Conservation (phyloP, 2,113 vertebrate genomes). For the Mustelus asterias region DNA sequence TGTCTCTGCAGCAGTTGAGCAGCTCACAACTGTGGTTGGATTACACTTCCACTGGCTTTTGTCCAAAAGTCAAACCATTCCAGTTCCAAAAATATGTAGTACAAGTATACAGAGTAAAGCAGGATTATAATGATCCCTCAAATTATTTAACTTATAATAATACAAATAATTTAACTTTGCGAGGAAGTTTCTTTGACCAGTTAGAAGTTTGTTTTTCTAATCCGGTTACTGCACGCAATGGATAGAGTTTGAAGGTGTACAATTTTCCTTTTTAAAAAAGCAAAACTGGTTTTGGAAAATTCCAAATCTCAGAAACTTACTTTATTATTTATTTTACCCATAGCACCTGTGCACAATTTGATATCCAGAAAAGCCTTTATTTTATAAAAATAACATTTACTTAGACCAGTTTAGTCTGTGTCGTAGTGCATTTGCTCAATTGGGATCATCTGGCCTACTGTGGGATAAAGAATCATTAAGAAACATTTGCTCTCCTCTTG, state of each 20-base stretch:
- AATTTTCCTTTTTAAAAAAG: neutral
- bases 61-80: neutral
- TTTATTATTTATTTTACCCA: neutral
- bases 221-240: neutral
- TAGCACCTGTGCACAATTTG: neutral
- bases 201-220: neutral
- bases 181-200: neutral
- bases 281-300: neutral
- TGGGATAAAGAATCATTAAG: neutral
- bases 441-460: neutral
- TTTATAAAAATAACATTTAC: neutral
- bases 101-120: neutral
- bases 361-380: neutral
- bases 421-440: neutral
- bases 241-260: neutral
- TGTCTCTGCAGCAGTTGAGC: neutral
- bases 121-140: neutral
- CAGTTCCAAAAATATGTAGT: neutral
- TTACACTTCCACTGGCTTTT: neutral
- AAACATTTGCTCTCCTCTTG: neutral
- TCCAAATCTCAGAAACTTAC: neutral
- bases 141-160: neutral
- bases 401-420: neutral
- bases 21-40: neutral
- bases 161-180: neutral